A percentile compares a stretch with the other conserved stretches of the same genome.
Evolutionary conservation across 2,888 invertebrate species (phyloP).

Genomic region (Meiosimyza platycephala): DNA sequence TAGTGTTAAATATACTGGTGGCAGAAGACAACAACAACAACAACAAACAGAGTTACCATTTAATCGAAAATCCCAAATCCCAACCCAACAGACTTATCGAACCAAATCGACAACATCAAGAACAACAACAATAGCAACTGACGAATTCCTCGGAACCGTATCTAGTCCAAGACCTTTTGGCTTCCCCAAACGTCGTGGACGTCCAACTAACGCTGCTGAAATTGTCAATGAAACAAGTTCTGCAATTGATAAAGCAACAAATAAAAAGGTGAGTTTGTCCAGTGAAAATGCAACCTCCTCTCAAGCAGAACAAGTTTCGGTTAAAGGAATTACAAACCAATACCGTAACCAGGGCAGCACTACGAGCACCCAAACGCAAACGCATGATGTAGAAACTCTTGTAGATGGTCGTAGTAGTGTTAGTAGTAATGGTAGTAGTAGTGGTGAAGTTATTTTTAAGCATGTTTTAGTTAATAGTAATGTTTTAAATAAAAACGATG

Average conservation of each 20-base stretch:
- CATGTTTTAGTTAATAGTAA: constrained; percentile 54
- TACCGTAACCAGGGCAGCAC: constrained; percentile 42
- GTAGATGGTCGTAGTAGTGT: constrained; percentile 52
- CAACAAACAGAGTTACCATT: constrained; percentile 45
- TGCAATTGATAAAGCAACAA: constrained; percentile 32
- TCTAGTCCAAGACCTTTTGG: constrained; percentile 71
- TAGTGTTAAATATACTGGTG: constrained; percentile 54
- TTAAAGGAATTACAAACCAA: constrained; percentile 43
- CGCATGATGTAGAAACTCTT: constrained; percentile 48
- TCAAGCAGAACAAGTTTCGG: constrained; percentile 36
- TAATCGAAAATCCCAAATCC: constrained; percentile 50
- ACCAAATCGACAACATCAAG: constrained; percentile 45
- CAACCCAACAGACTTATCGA: constrained; percentile 49
- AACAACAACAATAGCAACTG: constrained; percentile 48
- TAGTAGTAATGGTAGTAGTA: constrained; percentile 44
- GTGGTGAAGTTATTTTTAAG: constrained; percentile 53
- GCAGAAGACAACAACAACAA: constrained; percentile 57
- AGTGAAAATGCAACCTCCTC: constrained; percentile 41
- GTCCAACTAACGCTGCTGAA: constrained; percentile 59
- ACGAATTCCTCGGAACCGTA: constrained; percentile 62
- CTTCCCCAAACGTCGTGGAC: constrained; percentile 68
- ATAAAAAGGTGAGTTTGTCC: constrained; percentile 65
- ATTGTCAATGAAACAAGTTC: constrained; percentile 41
- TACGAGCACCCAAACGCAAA: constrained; percentile 41
- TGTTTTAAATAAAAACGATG: constrained; percentile 47